Conservation (phyloP, 2,797 vertebrate species). For the Oreochromis grahami region DNA sequence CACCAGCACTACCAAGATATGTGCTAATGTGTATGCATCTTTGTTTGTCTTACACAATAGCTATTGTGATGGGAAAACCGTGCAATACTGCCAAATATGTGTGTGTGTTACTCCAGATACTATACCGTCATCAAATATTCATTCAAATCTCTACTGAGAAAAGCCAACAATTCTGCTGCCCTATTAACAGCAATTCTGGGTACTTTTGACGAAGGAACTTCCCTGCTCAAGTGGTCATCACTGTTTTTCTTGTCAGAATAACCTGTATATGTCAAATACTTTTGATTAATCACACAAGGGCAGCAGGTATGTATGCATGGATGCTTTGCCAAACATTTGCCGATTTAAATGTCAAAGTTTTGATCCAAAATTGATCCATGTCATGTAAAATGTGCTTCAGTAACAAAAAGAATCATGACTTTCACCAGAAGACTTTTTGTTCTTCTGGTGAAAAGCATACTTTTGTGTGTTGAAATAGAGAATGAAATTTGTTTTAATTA, state of each 20-base stretch:
- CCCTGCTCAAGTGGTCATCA: background rate
- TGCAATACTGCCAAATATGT: slow-evolving; percentile 16
- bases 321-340: slow-evolving; percentile 20
- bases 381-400: slow-evolving; percentile 27
- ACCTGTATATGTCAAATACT: slow-evolving; percentile 38
- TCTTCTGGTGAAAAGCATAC: background rate
- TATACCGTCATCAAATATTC: slow-evolving; percentile 47
- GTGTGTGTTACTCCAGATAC: slow-evolving; percentile 34
- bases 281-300: slow-evolving; percentile 49
- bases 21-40: slow-evolving; percentile 10
- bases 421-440: background rate
- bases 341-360: slow-evolving; percentile 39
- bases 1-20: slow-evolving; percentile 16
- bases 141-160: slow-evolving; percentile 24
- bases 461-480: background rate
- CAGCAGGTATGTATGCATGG: slow-evolving; percentile 9
- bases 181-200: slow-evolving; percentile 38
- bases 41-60: slow-evolving; percentile 40
- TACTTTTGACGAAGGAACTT: slow-evolving; percentile 32
- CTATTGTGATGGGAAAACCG: slow-evolving; percentile 29
- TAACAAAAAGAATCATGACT: background rate
- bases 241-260: slow-evolving; percentile 10
- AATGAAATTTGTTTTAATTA: slow-evolving; percentile 4
- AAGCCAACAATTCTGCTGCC: slow-evolving; percentile 7
- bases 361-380: slow-evolving; percentile 39